A percentile compares a stretch with the other conserved stretches of the same genome.
Evolutionary conservation across 2,888 invertebrate species (phyloP).

Genomic region (Pemphredon lugubris): DNA sequence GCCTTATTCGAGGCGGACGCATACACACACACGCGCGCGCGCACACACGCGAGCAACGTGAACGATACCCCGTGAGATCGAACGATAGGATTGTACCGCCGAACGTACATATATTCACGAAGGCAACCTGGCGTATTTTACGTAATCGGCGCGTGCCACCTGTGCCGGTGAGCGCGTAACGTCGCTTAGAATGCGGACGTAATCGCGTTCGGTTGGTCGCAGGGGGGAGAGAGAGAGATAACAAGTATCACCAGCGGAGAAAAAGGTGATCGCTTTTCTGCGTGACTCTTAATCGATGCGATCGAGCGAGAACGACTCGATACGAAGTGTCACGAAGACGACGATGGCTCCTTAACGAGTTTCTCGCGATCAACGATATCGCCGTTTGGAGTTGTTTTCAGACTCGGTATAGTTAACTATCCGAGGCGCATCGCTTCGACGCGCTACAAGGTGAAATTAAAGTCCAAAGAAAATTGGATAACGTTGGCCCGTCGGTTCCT

Average conservation of each 20-base stretch:
- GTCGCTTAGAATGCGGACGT: constrained; percentile 37
- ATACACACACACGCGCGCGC: background rate
- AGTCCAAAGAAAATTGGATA: too few species aligned
- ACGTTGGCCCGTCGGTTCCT: too few species aligned
- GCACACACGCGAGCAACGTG: constrained; percentile 6
- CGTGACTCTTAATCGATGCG: background rate
- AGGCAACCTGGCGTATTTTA: constrained; percentile 35
- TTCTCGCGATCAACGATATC: too few species aligned
- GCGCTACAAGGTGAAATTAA: too few species aligned
- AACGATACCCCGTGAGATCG: constrained; percentile 43
- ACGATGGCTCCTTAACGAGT: too few species aligned
- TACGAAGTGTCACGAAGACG: too few species aligned
- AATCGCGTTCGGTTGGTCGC: constrained; percentile 18
- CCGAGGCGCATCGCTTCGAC: too few species aligned
- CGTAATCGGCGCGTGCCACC: constrained; percentile 58
- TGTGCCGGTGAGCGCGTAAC: constrained; percentile 24
- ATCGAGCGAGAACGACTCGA: too few species aligned
- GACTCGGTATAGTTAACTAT: too few species aligned
- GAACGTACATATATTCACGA: constrained; percentile 21
- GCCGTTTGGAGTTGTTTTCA: too few species aligned
- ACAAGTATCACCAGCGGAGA: background rate
- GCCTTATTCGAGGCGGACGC: constrained; percentile 40
- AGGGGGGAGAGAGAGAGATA: background rate
- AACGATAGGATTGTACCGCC: constrained; percentile 49
- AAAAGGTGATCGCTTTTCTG: too few species aligned